Conservation (phyloP, 2,113 vertebrate species). For the Passerina amoena region DNA sequence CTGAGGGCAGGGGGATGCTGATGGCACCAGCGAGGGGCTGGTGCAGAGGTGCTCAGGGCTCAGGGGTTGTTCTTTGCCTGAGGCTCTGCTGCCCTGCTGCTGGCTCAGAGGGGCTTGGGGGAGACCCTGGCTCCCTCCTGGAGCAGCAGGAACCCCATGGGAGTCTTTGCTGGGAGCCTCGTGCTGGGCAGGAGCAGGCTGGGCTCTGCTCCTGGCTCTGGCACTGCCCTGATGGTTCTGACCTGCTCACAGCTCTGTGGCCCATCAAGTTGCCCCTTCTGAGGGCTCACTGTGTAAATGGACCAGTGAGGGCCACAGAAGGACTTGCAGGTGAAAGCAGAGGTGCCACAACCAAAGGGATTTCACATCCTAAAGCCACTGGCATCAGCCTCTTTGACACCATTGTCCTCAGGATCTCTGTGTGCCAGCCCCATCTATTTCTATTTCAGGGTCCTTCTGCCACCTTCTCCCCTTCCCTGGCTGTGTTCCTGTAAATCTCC, state of each 20-base stretch:
- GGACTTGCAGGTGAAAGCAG: neutral
- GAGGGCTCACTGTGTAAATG: neutral
- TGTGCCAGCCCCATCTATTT: neutral
- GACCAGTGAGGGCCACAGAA: neutral
- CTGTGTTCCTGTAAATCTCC: fast-evolving
- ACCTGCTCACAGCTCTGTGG: neutral
- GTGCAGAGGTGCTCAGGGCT: neutral
- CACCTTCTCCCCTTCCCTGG: neutral
- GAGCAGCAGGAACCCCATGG: neutral
- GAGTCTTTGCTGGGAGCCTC: neutral
- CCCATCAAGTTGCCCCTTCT: neutral
- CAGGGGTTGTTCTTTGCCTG: neutral
- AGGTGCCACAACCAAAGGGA: neutral
- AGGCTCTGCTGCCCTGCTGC: no score
- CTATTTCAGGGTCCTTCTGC: neutral
- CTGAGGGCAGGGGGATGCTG: fast-evolving
- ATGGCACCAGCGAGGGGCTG: neutral
- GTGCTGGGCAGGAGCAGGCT: neutral
- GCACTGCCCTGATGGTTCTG: neutral
- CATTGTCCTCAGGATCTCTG: neutral
- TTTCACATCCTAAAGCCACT: neutral
- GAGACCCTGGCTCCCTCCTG: neutral
- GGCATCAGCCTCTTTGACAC: neutral
- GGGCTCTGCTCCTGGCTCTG: neutral
- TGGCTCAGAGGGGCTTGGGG: neutral